phyloP scores from a whole-genome alignment of 2,113 vertebrate genomes.

The Amblyornis subalaris region DNA sequence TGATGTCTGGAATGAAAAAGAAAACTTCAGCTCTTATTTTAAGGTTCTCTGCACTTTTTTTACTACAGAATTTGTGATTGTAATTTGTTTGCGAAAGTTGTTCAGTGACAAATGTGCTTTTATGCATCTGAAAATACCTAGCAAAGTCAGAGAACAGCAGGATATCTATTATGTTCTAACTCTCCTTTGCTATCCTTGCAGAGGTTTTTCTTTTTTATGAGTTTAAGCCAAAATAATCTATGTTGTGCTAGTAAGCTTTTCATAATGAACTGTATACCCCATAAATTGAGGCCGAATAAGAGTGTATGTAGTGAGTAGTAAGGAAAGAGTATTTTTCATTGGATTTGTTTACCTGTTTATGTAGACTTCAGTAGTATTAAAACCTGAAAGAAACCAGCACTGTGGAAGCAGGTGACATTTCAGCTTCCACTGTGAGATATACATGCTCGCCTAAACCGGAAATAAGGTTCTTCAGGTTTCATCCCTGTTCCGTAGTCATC shows the following conservation, averaged over 20 bases:
- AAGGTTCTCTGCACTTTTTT: background rate
- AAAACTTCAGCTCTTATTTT: slow-evolving; percentile 38
- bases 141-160: background rate
- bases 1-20: slow-evolving; percentile 54
- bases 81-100: background rate
- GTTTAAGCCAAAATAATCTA: background rate
- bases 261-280: background rate
- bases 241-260: background rate
- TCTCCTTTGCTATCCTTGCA: background rate
- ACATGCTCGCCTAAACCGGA: background rate
- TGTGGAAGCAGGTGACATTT: background rate
- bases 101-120: background rate
- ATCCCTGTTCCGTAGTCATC: background rate
- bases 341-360: background rate
- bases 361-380: background rate
- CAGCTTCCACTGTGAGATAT: background rate
- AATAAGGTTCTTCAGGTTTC: background rate
- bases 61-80: background rate
- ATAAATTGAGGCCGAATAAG: background rate
- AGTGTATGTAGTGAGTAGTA: background rate
- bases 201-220: background rate
- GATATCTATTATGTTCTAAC: background rate
- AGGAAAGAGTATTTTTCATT: background rate
- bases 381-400: background rate
- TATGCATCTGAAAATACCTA: background rate